Evolutionary conservation across 2,888 invertebrate species (phyloP), one percentile per base, ranked within the genome.

Genomic region (Ochropacha duplaris): DNA sequence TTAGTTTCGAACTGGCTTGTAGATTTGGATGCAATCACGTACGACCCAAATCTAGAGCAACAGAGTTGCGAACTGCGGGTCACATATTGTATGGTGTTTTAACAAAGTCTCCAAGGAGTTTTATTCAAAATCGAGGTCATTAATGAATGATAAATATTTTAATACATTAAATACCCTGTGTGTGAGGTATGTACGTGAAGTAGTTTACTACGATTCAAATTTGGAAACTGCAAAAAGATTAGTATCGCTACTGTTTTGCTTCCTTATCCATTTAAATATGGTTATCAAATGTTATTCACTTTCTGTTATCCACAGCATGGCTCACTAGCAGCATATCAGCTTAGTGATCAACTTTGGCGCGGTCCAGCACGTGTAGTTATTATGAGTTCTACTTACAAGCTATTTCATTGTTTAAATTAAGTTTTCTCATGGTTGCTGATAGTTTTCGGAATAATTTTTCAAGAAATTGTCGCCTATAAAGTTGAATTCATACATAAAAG

Each of bases 1-100:
- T 81, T 80, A 81, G 76, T 72, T 63, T 66, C 68, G 65, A 74
- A 69, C 75, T 72, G 67, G 74, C 72, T 71, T 61, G 62, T 66
- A 71, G 66, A 73, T 79, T 81, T 71, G 74, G 76, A 75, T 74
- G 69, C 62, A 72, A 84, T 83, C 86, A 87, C 86, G 87, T 86
- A 75, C 81, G 86, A 84, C 86, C 86, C 65, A 79, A 84, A 86
- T 86, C 59, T 71, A 66, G 67, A 50, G 55, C 54, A 65, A 81
- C 80, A 75, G 70, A 74, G 83, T 83, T 78, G 78, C 76, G 59
- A 51, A 68, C 71, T 65, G 66, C 65, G 60, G 70, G 75, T 74
- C 71, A 59, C 69, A 67, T 74, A 76, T 72, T 71, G 72, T 66
- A 62, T 64, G 65, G 57, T 63, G 66, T 66, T 70, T 66, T 56